Evolutionary conservation across 2,797 vertebrate species (phyloP), one percentile per base, ranked within the genome.

Genomic region (Todus mexicanus): DNA sequence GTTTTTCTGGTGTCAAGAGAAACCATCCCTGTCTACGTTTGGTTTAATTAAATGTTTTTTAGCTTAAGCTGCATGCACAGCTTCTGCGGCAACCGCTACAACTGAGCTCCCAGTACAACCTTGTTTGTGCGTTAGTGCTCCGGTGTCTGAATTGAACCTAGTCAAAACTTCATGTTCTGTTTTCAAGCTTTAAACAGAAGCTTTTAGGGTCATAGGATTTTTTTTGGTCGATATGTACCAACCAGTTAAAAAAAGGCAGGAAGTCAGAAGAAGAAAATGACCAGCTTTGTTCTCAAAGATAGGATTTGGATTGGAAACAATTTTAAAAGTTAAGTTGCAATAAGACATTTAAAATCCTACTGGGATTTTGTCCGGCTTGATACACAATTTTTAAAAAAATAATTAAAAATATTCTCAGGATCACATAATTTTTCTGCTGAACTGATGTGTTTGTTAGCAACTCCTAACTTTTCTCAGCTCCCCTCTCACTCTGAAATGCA

Each of bases 231-330:
- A 1, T 11, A 5, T 37, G 22, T 78, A 45, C 19, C 20, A 56
- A 18, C 37, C 31, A 48, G 5, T 53, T 78, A 2, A 60, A 43
- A 75, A n/a, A 69, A 45, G 1, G 0, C 11, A 14, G 0, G 3
- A 60, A 56, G 13, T 74, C 37, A 38, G 48, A 38, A 84, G 57
- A 45, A 70, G 50, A 78, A 72, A 69, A 48, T 21, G 0, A 37
- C 10, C 17, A 9, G 3, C n/a, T 72, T 69, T 42, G 38, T 48
- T 53, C 10, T 40, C 18, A 64, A 59, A 76, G 25, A 23, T 40
- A 3, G 2, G 15, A 5, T 65, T 82, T 84, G 22, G 21, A 69
- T 85, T 86, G 37, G 11, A 80, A 92, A 31, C 65, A 21, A 9
- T 47, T 35, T 5, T n/a, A n/a, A 16, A 25, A 65, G 60, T n/a